Percentiles rank a stretch among this genome's conserved stretches.
These are phyloP conservation scores for Melanargia galathea DNA, from an alignment of 2,888 invertebrate genomes.

Conservation along the genomic window DNA sequence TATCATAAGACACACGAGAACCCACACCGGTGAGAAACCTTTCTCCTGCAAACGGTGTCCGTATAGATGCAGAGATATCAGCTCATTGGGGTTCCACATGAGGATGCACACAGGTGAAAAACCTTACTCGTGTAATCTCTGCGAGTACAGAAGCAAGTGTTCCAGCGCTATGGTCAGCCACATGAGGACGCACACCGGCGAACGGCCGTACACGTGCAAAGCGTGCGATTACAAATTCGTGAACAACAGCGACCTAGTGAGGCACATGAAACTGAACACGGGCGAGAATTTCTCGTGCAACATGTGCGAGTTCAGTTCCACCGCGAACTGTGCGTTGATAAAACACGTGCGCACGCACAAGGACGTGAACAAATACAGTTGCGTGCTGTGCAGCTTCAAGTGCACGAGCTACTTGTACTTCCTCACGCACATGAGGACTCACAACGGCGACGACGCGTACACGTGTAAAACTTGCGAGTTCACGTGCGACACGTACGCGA, in stretches of 20 bases:
- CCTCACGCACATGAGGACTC: neutral
- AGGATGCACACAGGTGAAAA: neutral
- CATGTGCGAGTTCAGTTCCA: neutral
- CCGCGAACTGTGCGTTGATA: neutral
- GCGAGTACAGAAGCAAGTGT: neutral
- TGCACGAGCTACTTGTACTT: neutral
- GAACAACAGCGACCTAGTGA: neutral
- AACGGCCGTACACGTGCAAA: neutral
- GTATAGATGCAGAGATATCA: neutral
- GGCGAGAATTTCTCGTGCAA: neutral
- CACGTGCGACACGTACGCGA: neutral
- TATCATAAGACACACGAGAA: neutral
- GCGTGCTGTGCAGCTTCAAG: neutral
- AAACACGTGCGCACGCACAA: neutral
- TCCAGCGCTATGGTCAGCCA: neutral
- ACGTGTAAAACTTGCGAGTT: neutral
- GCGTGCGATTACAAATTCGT: neutral
- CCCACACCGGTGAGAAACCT: slow-evolving; percentile 2
- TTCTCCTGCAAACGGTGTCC: neutral
- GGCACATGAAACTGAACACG: neutral
- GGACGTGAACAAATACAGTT: neutral
- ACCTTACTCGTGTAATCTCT: slow-evolving; percentile 1
- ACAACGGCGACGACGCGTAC: neutral
- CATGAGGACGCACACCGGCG: neutral
- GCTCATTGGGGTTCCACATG: neutral